Base-by-base conservation (phyloP, 2,797 vertebrate species). In the Acrossocheilus wenchowensis region DNA sequence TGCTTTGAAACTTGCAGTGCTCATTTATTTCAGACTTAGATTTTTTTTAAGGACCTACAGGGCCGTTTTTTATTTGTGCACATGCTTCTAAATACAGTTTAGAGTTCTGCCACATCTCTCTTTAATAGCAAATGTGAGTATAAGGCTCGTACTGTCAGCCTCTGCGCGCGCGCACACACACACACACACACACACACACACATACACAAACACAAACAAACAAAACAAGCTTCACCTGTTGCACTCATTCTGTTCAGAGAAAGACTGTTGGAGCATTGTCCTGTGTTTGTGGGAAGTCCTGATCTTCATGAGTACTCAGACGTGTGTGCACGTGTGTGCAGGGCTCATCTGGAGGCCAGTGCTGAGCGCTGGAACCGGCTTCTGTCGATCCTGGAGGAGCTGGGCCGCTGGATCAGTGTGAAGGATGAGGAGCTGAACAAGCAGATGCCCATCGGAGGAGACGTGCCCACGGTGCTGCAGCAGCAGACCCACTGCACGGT, bases 401-500 rank as follows among this genome's bases (percentile, higher is more conserved):
- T 98, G 90, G 97, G 97, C 94, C 96, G 95, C 90, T 99, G 98
- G 98, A 96, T 99, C 90, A 97, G 97, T 45, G 66, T 92, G 50
- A 98, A 99, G 94, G 97, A 98, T 60, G 97, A 99, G 88, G 97
- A 98, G 23, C 95, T 99, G n/a, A 96, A 96, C 91, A 97, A 97
- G 74, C 98, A 99, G 93, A 98, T 98, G 98, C 98, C 98, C 3
- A 92, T 98, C 4, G 98, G 97, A 88, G 98, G 98, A 82, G 98
- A 99, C 78, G 96, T 99, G 69, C 97, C 97, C 72, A 97, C 97
- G 34, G 92, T 99, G 87, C 96, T 98, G 90, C 97, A 98, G 57
- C 98, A 99, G 78, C 96, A 98, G 78, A 97, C 96, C 90, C 96
- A 98, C 91, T 98, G 97, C 92, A 94, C 88, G 91, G 95, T 96